Evolutionary conservation across 92 coral and sea anemone genomes (phyloP).

Genomic region (Bergia sp.): DNA sequence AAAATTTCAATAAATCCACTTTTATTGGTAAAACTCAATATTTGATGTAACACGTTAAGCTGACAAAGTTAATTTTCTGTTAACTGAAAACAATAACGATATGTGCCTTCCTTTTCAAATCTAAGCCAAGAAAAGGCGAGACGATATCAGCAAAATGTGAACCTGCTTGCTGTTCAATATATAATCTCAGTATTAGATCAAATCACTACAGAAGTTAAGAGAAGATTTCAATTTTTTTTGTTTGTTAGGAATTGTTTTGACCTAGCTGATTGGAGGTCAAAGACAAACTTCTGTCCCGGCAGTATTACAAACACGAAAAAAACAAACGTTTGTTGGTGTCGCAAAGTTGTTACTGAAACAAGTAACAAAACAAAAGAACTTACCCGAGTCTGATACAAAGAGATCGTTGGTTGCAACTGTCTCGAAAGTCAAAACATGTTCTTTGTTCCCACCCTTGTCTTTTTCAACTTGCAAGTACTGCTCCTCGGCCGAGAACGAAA

Average conservation of each 20-base stretch:
- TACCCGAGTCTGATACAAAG: conserved; percentile 16
- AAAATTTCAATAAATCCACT: background rate
- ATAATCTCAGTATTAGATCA: too few relatives aligned
- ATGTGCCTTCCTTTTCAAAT: background rate
- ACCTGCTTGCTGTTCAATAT: too few relatives aligned
- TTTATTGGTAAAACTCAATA: background rate
- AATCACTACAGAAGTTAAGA: background rate
- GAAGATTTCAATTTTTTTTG: background rate
- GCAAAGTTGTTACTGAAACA: background rate
- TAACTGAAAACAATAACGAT: too few relatives aligned
- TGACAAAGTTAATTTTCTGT: background rate
- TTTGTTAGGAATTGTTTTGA: background rate
- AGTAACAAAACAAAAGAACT: conserved; percentile 1
- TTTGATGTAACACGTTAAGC: background rate
- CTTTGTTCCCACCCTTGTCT: conserved; percentile 2
- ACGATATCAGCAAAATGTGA: background rate
- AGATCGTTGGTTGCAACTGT: background rate
- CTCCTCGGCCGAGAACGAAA: conserved; percentile 50
- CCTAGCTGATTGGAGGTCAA: background rate
- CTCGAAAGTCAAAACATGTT: conserved; percentile 19
- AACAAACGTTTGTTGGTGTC: background rate
- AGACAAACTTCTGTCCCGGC: background rate
- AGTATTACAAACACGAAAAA: background rate
- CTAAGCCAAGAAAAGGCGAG: background rate
- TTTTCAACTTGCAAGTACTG: background rate